phyloP scores from a whole-genome alignment of 92 coral and sea anemone species.

The Zoanthus solanderi region DNA sequence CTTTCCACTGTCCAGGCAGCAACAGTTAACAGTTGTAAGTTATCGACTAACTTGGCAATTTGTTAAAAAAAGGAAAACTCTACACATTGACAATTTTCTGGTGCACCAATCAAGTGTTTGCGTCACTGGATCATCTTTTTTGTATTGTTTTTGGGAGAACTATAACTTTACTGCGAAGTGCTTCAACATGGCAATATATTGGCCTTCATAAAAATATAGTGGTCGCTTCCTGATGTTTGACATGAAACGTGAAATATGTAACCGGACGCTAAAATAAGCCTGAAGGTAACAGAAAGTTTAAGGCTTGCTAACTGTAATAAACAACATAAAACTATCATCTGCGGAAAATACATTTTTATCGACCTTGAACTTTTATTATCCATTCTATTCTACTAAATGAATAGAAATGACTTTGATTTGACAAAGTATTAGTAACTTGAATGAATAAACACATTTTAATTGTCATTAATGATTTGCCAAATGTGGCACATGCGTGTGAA shows the following conservation, averaged over 20 bases:
- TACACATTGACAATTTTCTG: conserved; percentile 27
- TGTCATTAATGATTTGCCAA: conserved; percentile 92
- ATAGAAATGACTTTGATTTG: conserved; percentile 56
- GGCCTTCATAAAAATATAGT: conserved; percentile 51
- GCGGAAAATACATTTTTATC: conserved; percentile 53
- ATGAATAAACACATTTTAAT: conserved; percentile 93
- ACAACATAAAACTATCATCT: conserved; percentile 49
- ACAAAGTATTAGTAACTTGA: conserved; percentile 62
- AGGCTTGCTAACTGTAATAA: conserved; percentile 58
- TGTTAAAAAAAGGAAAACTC: conserved; percentile 22
- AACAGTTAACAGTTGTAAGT: conserved; percentile 13
- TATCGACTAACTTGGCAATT: conserved; percentile 10
- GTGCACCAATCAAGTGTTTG: conserved; percentile 41
- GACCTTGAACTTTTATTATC: conserved; percentile 51
- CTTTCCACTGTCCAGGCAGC: conserved; percentile 22
- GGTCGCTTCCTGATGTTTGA: conserved; percentile 51
- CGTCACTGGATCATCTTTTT: conserved; percentile 36
- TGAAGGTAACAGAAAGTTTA: conserved; percentile 41
- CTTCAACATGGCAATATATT: conserved; percentile 30
- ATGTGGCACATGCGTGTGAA: conserved; percentile 83
- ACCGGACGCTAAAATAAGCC: conserved; percentile 28
- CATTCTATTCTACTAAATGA: conserved; percentile 40
- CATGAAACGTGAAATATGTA: conserved; percentile 44
- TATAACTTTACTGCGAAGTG: conserved; percentile 33
- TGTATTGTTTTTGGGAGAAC: conserved; percentile 36